Conservation (phyloP, 2,113 vertebrate genomes). For the Pontoporia blainvillei region DNA sequence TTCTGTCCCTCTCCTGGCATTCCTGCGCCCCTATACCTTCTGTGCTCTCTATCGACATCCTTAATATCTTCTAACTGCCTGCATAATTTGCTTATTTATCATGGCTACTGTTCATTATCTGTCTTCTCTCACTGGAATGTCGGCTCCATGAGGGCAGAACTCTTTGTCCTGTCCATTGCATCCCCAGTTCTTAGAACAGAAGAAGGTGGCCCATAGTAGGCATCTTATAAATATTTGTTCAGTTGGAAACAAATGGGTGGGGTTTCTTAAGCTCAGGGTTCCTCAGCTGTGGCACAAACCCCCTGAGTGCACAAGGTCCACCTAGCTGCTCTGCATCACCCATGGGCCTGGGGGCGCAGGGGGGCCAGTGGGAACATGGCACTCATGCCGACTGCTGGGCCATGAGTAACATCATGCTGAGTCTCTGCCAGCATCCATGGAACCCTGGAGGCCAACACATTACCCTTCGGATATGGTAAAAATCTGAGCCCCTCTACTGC, state of each 20-base stretch:
- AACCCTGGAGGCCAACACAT: accelerated
- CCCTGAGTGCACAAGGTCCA: accelerated
- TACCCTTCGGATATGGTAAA: accelerated
- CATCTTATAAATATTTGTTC: not conserved
- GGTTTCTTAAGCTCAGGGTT: not conserved
- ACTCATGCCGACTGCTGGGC: accelerated
- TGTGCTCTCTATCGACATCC: too few relatives aligned
- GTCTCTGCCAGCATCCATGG: not conserved
- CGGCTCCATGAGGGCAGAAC: not conserved
- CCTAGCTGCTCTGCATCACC: not conserved
- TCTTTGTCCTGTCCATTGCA: not conserved
- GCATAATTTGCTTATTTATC: accelerated
- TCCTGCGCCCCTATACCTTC: accelerated
- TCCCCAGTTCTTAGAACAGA: not conserved
- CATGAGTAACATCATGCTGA: accelerated
- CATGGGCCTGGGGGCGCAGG: accelerated
- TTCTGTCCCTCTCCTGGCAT: not conserved
- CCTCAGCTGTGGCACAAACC: not conserved
- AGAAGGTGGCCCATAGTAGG: not conserved
- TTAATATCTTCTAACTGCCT: not conserved
- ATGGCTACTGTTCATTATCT: not conserved
- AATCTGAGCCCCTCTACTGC: too few relatives aligned
- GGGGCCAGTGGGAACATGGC: accelerated
- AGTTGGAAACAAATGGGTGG: too few relatives aligned
- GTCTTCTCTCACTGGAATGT: not conserved